Evolutionary conservation across 2,797 vertebrate species (phyloP), one percentile per base, ranked within the genome.

Genomic region (Catostomus latipinnis): DNA sequence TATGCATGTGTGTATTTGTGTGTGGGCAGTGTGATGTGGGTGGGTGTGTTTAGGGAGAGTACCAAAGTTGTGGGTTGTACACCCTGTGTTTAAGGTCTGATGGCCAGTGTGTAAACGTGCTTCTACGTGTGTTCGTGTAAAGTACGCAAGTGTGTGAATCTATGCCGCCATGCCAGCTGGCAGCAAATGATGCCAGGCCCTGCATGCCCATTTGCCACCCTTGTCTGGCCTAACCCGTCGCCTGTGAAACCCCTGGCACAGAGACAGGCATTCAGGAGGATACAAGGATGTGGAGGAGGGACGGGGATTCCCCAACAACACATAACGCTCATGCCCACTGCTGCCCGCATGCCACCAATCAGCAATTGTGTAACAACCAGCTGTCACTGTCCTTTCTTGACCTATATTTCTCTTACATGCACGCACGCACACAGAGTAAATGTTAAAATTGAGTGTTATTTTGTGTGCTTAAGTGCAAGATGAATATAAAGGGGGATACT

Each of bases 311-410:
- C 93, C 93, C 88, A 87, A 49, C 88, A 93, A 92, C 90, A 86
- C 82, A 86, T 89, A 22, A 69, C 84, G 86, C 87, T 88, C 78
- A 80, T 87, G 86, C 86, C 88, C 86, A 8, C 78, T 88, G 90
- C 89, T 68, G 71, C 85, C 80, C 84, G 88, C 83, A 65, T 72
- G 61, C 82, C 75, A 90, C 91, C 91, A 83, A 88, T 85, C 82
- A 90, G 62, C 89, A 75, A 88, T 90, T 90, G 88, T 91, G 88
- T 89, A 91, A 91, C 88, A 86, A 89, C 88, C 93, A 93, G 92
- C 92, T 94, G 93, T 91, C 93, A 82, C 88, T 88, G 89, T 89
- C 90, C 87, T 90, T 91, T 91, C 89, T 84, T 94, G 92, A 94
- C 93, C 92, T 90, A 92, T 90, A 93, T 91, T 74, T 90, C 87